Evolutionary conservation across 2,888 invertebrate species (phyloP), one percentile per base, ranked within the genome.

Genomic region (Polydesmus complanatus): DNA sequence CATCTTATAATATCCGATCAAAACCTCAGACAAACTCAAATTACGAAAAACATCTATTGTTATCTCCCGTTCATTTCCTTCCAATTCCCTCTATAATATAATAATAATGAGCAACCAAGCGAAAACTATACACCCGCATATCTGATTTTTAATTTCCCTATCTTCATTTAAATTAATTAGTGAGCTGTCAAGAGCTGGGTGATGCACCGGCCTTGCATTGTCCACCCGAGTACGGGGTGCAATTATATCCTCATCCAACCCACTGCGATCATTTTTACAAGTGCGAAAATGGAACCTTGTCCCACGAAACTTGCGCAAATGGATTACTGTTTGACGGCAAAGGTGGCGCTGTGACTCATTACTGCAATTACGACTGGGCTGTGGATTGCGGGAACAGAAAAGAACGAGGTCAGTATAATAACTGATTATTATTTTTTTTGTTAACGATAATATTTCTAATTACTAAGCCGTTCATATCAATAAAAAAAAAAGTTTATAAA

Each of bases 281-380:
- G 49, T 94, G 93, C 74, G 87, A 85, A 65, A 93, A 93, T 72
- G 92, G 93, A 53, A 88, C 90, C 1, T 74, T 92, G 70, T 90
- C 89, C 1, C 82, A 89, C 66, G 93, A 93, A 73, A 86, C 85
- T 27, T 94, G 93, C 70, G 92, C 90, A 72, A 93, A 94, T 70
- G 93, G 93, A 2, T 79, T 94, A 27, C 79, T 93, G 51, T 93
- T 88, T 72, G 91, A 91, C 22, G 92, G 92, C 62, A 88, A 89
- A 70, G 92, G 92, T 1, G 83, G 83, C 22, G 86, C 88, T 0
- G 85, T 92, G 77, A 85, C 92, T 73, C 90, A 92, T 77, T 37
- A 8, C 37, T 94, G 93, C 80, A 91, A 91, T 78, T 93, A 92
- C 77, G 79, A 89, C 77, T 93, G 93, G 93, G 91, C 87, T 14